These are phyloP conservation scores for Octomys mimax DNA, from an alignment of 2,797 vertebrate species.

Conservation along the genomic window DNA sequence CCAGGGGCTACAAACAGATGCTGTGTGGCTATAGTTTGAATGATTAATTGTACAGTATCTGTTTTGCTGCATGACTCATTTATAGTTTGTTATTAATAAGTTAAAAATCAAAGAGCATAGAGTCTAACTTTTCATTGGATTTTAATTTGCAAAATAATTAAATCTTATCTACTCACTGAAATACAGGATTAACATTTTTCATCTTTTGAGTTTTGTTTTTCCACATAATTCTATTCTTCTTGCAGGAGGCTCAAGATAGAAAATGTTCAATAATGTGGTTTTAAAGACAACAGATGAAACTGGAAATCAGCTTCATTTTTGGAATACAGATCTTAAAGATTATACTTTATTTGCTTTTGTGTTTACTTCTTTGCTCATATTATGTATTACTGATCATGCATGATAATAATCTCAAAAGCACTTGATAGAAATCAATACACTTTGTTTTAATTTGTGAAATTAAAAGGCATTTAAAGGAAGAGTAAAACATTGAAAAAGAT, in stretches of 20 bases:
- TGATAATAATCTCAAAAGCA: neutral
- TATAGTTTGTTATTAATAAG: neutral
- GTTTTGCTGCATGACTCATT: neutral
- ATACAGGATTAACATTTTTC: neutral
- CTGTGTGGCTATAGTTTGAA: neutral
- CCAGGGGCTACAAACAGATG: neutral
- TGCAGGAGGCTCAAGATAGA: neutral
- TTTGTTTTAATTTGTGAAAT: neutral
- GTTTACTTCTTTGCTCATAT: neutral
- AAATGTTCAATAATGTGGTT: neutral
- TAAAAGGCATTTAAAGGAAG: neutral
- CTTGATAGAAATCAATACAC: conserved; percentile 5
- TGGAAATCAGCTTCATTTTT: neutral
- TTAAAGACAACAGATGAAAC: neutral
- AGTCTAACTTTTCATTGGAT: neutral
- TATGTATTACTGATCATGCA: neutral
- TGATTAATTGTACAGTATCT: neutral
- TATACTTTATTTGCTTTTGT: neutral
- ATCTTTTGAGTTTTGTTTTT: neutral
- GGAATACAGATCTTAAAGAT: neutral
- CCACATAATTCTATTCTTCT: neutral
- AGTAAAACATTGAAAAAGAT: neutral
- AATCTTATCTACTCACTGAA: neutral
- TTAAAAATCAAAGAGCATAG: neutral
- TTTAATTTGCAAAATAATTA: neutral